phyloP scores from a whole-genome alignment of 2,113 vertebrate species.

The Ceyx margarethae region DNA sequence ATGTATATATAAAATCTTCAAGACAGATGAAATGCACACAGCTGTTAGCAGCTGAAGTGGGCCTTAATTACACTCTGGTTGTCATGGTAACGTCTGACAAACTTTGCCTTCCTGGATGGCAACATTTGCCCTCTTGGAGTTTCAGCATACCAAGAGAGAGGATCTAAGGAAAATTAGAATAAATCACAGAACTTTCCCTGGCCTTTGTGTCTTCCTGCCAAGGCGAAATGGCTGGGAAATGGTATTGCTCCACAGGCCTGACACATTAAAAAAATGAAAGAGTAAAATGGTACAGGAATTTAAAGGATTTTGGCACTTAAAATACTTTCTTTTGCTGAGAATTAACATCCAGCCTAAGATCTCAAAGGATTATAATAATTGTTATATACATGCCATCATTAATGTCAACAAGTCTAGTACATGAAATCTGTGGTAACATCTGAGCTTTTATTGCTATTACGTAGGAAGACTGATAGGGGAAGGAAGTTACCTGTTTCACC shows the following conservation, averaged over 20 bases:
- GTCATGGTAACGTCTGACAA: slow-evolving; percentile 79
- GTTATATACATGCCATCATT: not conserved
- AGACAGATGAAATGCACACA: slow-evolving; percentile 78
- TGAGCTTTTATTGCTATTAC: not conserved
- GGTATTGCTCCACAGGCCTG: not conserved
- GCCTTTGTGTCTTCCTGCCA: not conserved
- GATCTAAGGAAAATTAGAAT: slow-evolving; percentile 48
- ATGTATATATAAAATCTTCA: slow-evolving; percentile 44
- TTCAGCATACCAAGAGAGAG: not conserved
- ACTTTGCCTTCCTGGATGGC: slow-evolving; percentile 70
- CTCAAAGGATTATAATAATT: not conserved
- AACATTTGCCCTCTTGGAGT: slow-evolving; percentile 67
- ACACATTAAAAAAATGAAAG: not conserved
- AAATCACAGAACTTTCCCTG: slow-evolving; percentile 26
- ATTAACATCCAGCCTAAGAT: not conserved
- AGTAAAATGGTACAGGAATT: not conserved
- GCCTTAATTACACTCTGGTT: slow-evolving; percentile 82
- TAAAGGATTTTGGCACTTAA: not conserved
- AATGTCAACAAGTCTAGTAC: not conserved
- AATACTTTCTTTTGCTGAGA: not conserved
- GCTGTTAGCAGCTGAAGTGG: slow-evolving; percentile 79
- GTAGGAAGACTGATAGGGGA: not conserved
- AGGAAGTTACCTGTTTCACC: not conserved
- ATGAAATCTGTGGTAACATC: not conserved
- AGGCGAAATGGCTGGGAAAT: not conserved